Base-by-base conservation (phyloP, 2,888 invertebrate species). In the Chalcis sispes region DNA sequence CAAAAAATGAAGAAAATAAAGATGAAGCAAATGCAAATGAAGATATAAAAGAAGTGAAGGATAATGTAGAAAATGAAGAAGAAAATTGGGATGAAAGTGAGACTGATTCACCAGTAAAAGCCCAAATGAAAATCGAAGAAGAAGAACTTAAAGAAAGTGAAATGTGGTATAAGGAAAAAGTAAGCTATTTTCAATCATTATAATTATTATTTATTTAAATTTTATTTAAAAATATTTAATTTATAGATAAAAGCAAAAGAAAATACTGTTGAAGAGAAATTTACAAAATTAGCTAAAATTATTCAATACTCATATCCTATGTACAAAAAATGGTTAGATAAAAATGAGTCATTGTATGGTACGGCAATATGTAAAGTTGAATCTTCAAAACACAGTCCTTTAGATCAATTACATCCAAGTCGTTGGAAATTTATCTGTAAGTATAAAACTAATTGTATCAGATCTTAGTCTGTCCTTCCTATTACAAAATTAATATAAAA, bases 351-450 rank as follows among this genome's bases (percentile, higher is more conserved):
- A 15, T 74, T 79, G 64, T 79, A 81, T 75, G 84, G 85, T 46
- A 81, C 84, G 42, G 82, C 88, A 13, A 82, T 88, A n/a, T 88
- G 87, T 77, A 85, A 83, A 73, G 40, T 88, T 50, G 85, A 84
- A 67, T 79, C 83, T 18, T 81, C 85, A 5, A 81, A 84, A 32
- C 83, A 82, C 50, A 85, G 84, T 79, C 81, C 85, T 2, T 81
- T 85, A 46, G 81, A 85, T 52, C 83, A 83, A 56, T 83, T 85
- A 46, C 81, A 86, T 59, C 85, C 85, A 1, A 85, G 87, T 80
- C 85, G 88, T 50, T 88, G 88, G 88, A 88, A 88, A 72, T 88
- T 88, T 71, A 77, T 83, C 46, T 88, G 88, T 88, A 81, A 87
- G 87, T 87, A 80, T 77, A 48, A 73, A 59, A 76, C 42, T 58